These are phyloP conservation scores for Crocuta crocuta DNA, from an alignment of 2,113 vertebrate species.

Conservation along the genomic window DNA sequence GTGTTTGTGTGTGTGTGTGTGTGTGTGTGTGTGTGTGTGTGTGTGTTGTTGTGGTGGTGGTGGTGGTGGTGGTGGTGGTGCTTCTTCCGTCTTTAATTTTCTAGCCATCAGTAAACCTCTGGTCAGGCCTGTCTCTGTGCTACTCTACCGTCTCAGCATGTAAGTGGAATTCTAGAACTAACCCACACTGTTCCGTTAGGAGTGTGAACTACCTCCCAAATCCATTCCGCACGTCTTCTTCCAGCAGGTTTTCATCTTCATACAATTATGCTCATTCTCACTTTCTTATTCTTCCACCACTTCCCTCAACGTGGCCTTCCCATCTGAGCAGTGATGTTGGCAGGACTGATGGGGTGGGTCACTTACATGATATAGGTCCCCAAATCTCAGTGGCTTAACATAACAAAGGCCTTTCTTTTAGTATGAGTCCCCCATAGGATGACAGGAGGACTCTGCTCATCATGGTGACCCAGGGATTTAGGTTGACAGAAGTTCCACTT, in stretches of 20 bases:
- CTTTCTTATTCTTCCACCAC: background rate
- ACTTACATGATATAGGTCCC: background rate
- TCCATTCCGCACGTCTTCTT: background rate
- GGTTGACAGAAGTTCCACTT: background rate
- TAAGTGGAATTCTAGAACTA: background rate
- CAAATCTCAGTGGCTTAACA: background rate
- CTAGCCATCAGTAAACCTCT: background rate
- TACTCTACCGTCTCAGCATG: background rate
- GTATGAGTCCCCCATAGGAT: background rate
- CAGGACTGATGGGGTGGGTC: background rate
- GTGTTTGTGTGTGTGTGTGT: background rate
- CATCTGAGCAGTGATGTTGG: background rate
- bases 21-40: too few relatives aligned
- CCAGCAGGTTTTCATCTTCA: background rate
- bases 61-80: background rate
- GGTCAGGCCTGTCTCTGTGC: background rate
- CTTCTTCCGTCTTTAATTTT: background rate
- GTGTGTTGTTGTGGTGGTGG: background rate
- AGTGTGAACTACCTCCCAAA: background rate
- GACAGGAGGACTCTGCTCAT: background rate
- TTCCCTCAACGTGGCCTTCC: background rate
- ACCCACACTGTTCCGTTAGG: background rate
- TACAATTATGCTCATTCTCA: too few relatives aligned
- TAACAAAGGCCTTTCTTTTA: background rate
- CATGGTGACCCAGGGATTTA: background rate